phyloP scores from a whole-genome alignment of 1,140 invertebrate genomes.

The Achatina immaculata region DNA sequence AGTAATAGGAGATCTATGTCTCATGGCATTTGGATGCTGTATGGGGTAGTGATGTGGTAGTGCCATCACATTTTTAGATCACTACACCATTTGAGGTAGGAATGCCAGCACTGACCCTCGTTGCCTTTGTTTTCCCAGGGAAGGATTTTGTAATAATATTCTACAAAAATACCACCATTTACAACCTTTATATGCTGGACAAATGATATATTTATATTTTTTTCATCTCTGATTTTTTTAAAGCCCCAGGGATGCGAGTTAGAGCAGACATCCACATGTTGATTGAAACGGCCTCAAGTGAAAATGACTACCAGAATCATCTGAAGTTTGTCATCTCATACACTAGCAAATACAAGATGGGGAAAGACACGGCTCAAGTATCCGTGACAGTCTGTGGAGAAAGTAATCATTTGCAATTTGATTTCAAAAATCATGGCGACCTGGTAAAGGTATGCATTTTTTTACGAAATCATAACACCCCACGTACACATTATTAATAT shows the following conservation, averaged over 20 bases:
- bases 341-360: neutral
- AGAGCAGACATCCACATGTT: neutral
- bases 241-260: neutral
- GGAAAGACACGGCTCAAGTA: neutral
- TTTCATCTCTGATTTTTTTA: neutral
- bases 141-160: too few species aligned
- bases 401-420: neutral
- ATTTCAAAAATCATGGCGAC: neutral
- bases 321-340: neutral
- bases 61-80: too few species aligned
- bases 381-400: neutral
- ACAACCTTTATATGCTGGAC: too few species aligned
- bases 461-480: neutral
- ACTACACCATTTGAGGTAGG: too few species aligned
- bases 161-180: too few species aligned
- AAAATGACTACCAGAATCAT: neutral
- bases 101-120: too few species aligned
- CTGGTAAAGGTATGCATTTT: neutral
- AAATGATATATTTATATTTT: too few species aligned
- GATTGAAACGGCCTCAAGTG: slow-evolving; percentile 1
- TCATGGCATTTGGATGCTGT: too few species aligned
- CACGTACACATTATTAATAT: too few species aligned
- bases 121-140: too few species aligned
- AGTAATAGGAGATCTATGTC: too few species aligned
- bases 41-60: too few species aligned